Evolutionary conservation across 2,113 vertebrate genomes (phyloP).

Genomic region (Saccopteryx bilineata): DNA sequence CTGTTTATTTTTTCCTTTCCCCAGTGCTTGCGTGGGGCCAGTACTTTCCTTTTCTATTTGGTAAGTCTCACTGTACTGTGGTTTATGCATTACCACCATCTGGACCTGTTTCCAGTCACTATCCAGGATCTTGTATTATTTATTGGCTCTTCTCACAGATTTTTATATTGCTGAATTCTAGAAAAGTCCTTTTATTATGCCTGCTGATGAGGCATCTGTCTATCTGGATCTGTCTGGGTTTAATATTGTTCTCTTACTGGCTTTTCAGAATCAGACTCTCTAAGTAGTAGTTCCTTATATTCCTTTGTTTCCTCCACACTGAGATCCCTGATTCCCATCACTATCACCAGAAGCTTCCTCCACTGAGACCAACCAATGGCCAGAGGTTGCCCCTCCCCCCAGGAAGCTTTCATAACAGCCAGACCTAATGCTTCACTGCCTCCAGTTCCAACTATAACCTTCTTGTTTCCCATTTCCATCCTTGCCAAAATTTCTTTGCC

Average conservation of each 20-base stretch:
- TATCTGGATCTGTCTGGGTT: neutral
- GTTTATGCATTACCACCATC: neutral
- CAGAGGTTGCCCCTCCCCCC: neutral
- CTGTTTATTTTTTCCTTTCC: constrained; percentile 1
- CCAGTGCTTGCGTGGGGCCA: neutral
- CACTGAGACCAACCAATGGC: neutral
- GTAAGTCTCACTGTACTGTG: neutral
- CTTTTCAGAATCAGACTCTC: constrained; percentile 45
- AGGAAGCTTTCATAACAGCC: neutral
- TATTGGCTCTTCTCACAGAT: constrained; percentile 17
- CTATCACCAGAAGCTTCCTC: neutral
- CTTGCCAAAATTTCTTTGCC: neutral
- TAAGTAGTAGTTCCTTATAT: neutral
- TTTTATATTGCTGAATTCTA: constrained; percentile 32
- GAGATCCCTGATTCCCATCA: neutral
- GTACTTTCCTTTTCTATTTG: neutral
- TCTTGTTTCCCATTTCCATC: neutral
- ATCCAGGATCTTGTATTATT: neutral
- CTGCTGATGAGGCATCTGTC: neutral
- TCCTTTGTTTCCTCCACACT: neutral
- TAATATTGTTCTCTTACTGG: neutral
- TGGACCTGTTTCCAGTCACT: constrained; percentile 25
- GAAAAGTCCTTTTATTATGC: constrained; percentile 28
- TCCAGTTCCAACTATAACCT: neutral
- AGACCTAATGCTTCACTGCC: neutral